Base-by-base conservation (phyloP, 2,888 invertebrate genomes). In the Acrobasis suavella region DNA sequence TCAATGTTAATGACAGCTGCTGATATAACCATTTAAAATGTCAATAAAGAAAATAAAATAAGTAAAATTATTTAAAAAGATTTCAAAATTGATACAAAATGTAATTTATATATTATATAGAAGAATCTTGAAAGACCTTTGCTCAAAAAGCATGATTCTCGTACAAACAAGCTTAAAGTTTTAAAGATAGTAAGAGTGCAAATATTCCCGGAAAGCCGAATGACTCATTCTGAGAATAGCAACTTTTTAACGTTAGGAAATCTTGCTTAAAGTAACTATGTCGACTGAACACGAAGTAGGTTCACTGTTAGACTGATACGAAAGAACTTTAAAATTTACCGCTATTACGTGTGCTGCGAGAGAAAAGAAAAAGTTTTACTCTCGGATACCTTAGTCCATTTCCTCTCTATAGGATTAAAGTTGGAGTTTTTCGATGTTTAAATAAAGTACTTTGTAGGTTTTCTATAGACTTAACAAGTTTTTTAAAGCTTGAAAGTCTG, bases 271-370 rank as follows among this genome's bases (percentile, higher is more conserved):
- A 46, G 6, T 12, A 1, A 5, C 6, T 14, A 46, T 14, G 2
- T n/a, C 46, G 46, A 46, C 46, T 14, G 0, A 14, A n/a, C 2
- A 1, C 12, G 46, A 17, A 17, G 14, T 14, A 17, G 32, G 37
- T 17, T 58, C 14, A 22, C 58, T 10, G 58, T 58, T 58, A 58
- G 17, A 42, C 42, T 42, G 56, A 42, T 42, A 56, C 56, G 32
- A 12, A 46, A 17, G 50, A 58, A 58, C 58, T 58, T 58, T 42
- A 58, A 17, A 58, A 58, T 58, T 58, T 58, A 58, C 58, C 39
- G 58, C 58, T 58, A 46, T 46, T 58, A 46, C 58, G 58, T 54
- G 54, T 37, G 38, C 50, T n/a, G 50, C 7, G 12, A 54, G 38
- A 54, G 39, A 58, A 58, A 49, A 12, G n/a, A 58, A 58, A 58